Base-by-base conservation (phyloP, 2,888 invertebrate species). In the Trimorus sp. region DNA sequence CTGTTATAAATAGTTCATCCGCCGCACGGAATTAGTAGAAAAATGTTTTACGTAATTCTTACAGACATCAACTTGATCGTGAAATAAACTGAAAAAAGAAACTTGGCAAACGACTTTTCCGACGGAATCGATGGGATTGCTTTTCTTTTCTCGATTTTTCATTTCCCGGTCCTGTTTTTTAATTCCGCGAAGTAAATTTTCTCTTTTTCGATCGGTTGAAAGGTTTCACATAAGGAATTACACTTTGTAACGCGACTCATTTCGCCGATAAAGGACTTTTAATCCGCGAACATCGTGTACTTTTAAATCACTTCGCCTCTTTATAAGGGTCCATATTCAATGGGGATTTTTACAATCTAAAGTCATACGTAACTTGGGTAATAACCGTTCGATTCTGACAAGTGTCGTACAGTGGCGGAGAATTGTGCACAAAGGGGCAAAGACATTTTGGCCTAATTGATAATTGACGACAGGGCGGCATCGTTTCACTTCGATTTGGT, bases 191-290 rank as follows among this genome's bases (percentile, higher is more conserved):
- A 58, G 40, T 40, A 56, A 56, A 14, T 51, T 9, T 42, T 49
- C 37, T 37, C 49, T 49, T 62, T 48, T 62, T 62, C 62, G 12
- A 62, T 62, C 48, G 36, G 48, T 62, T 48, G 48, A 62, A 62
- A 12, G 48, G 62, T 62, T 48, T 48, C 14, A n/a, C 48, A 37
- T 48, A 45, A 45, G 14, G 38, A 65, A 51, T 65, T 49, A 51
- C 63, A 49, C 38, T 65, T 63, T 49, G 48, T 60, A 45, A 60
- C n/a, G n/a, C n/a, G 62, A 62, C 48, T n/a, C 48, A 62, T 48
- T 62, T 40, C 26, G 12, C 37, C 11, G 15, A 11, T 49, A 49
- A 62, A 62, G 48, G 62, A 62, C 48, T 48, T 48, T 48, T 48
- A 62, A 62, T 62, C 62, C 36, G 45, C 14, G 36, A 36, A 48